Percentiles rank a stretch among this genome's conserved stretches.
Evolutionary conservation across 2,888 invertebrate genomes (phyloP).

Genomic region (Caenorhabditis sinica): DNA sequence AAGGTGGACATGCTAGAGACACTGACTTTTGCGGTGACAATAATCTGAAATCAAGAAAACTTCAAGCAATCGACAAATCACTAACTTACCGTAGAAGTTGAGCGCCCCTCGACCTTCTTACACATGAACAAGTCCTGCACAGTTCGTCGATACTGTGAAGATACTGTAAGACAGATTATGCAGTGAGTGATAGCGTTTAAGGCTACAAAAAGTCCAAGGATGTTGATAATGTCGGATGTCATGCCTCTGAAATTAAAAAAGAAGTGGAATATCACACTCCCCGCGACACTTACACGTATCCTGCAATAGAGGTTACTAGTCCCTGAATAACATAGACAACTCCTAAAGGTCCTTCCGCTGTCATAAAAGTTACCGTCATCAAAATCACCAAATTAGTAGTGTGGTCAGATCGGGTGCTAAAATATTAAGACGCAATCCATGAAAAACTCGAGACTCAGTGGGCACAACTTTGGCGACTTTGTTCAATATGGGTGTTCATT

Average conservation of each 20-base stretch:
- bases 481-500: too few species aligned
- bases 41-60: background rate
- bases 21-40: too few species aligned
- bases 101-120: background rate
- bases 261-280: too few species aligned
- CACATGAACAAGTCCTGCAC: background rate
- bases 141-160: background rate
- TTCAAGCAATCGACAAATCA: background rate
- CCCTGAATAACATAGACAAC: conserved; percentile 21
- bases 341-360: conserved; percentile 38
- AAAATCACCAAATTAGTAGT: conserved; percentile 32
- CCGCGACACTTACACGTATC: conserved; percentile 15
- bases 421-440: too few species aligned
- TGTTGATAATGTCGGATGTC: background rate
- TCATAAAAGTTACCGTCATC: conserved; percentile 43
- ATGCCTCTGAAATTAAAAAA: background rate
- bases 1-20: too few species aligned
- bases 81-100: too few species aligned
- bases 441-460: too few species aligned
- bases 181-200: background rate
- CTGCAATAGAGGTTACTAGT: background rate
- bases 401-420: conserved; percentile 18
- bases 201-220: background rate
- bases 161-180: background rate
- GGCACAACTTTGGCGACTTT: too few species aligned